Evolutionary conservation across 2,797 vertebrate species (phyloP), one percentile per base, ranked within the genome.

Genomic region (Bradypodion pumilum): DNA sequence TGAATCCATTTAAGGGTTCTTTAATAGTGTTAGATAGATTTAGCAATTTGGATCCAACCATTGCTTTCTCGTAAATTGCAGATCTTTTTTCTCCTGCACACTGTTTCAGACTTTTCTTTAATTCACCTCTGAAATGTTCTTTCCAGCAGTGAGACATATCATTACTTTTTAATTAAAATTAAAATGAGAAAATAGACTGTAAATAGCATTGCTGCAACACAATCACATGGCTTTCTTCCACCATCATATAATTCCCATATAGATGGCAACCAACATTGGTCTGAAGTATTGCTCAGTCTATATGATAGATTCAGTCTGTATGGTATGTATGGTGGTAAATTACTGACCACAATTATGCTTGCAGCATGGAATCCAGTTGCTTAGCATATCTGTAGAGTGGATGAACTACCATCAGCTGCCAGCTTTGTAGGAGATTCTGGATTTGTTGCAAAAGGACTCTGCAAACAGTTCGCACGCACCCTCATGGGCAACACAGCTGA

Each of bases 31-130:
- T 82, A 83, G 75, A 82, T 80, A 0, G 68, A 66, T 87, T 83
- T 87, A 68, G 15, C 4, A 63, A 19, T 82, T 81, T 76, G 7
- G 1, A 63, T 83, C 0, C 65, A 21, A 74, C 46, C 0, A 40
- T 25, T 84, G 80, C 40, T 82, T 1, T 70, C 46, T 79, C 35
- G 7, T 82, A 29, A 89, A 73, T 44, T 35, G 2, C 0, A 68
- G 62, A 21, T 82, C 89, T 89, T 68, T 42, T 74, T 86, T 49
- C 25, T 25, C 25, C 44, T 29, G 23, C 80, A 75, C 76, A 74
- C 78, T 49, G 0, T 0, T 3, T 8, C 1, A 73, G 9, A 46
- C 2, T 49, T 84, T 7, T 78, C 62, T 87, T 90, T 80, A 87
- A 49, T 69, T 74, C 69, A 0, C 0, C 49, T 88, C 29, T 56